A percentile compares a stretch with the other conserved stretches of the same genome.
phyloP scores from a whole-genome alignment of 1,140 invertebrate species.

The Hycleus phaleratus region DNA sequence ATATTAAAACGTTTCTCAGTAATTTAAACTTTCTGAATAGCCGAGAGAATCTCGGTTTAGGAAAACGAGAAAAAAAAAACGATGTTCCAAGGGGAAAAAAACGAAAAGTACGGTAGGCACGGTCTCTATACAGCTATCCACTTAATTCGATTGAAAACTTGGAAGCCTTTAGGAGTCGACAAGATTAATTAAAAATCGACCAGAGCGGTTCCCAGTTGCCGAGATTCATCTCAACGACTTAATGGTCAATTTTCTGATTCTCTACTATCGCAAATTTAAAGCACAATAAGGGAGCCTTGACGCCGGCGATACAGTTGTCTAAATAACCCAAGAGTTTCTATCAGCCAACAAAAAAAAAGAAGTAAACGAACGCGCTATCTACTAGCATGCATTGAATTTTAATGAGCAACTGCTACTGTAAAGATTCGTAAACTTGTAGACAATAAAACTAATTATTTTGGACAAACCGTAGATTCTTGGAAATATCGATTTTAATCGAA shows the following conservation, averaged over 20 bases:
- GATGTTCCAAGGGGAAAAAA: no score
- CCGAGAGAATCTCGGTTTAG: not conserved
- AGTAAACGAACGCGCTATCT: slow-evolving; percentile 20
- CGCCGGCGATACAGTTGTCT: slow-evolving; percentile 11
- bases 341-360: not conserved
- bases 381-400: slow-evolving; percentile 21
- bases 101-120: no score
- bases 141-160: slow-evolving; percentile 5
- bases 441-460: no score
- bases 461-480: no score
- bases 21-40: slow-evolving; percentile 1
- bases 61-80: no score
- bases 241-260: slow-evolving; percentile 1
- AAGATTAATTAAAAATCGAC: slow-evolving; percentile 2
- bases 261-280: not conserved
- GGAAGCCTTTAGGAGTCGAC: not conserved
- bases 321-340: no score
- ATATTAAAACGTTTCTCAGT: not conserved
- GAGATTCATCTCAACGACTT: not conserved
- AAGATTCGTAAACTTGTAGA: not conserved
- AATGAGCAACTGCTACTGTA: slow-evolving; percentile 13
- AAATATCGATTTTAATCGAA: no score
- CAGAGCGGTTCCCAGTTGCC: not conserved
- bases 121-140: not conserved
- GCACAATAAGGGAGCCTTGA: no score